A percentile compares a stretch with the other conserved stretches of the same genome.
Conservation (phyloP, 2,888 invertebrate genomes). For the Leptinotarsa rubiginosa region DNA sequence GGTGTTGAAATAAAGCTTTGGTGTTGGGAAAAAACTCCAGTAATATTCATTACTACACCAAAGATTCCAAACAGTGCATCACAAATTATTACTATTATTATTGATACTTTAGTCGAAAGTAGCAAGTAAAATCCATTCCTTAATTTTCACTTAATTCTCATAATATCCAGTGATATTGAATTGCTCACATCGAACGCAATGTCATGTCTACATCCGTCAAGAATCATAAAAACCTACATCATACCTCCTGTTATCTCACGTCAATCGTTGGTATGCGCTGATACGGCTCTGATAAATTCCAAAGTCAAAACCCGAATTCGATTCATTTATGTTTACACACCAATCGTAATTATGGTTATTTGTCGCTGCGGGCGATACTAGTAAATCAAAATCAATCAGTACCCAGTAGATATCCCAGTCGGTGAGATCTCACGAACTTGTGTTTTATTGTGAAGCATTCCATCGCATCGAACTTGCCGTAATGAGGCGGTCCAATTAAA, state of each 20-base stretch:
- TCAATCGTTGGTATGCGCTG: background rate
- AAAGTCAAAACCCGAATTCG: slow-evolving; percentile 10
- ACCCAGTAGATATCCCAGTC: slow-evolving; percentile 21
- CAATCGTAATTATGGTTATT: slow-evolving; percentile 7
- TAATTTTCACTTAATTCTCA: too few relatives aligned
- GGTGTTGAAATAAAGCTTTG: too few relatives aligned
- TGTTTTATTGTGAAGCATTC: slow-evolving; percentile 41
- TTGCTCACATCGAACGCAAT: too few relatives aligned
- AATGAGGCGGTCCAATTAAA: slow-evolving; percentile 18
- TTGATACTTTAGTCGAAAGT: too few relatives aligned
- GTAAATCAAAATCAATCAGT: slow-evolving; percentile 36
- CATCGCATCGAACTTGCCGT: slow-evolving; percentile 26
- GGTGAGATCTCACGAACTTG: slow-evolving; percentile 37
- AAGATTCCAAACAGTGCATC: too few relatives aligned
- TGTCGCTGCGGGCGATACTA: slow-evolving; percentile 7
- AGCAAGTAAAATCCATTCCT: too few relatives aligned
- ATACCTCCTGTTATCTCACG: background rate
- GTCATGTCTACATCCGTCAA: background rate
- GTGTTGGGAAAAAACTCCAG: too few relatives aligned
- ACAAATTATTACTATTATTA: too few relatives aligned
- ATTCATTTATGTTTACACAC: slow-evolving; percentile 15
- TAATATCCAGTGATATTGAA: too few relatives aligned
- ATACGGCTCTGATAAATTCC: slow-evolving; percentile 9
- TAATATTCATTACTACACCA: too few relatives aligned
- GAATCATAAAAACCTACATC: background rate